phyloP scores from a whole-genome alignment of 2,888 invertebrate genomes.

The Keiferia lycopersicella region DNA sequence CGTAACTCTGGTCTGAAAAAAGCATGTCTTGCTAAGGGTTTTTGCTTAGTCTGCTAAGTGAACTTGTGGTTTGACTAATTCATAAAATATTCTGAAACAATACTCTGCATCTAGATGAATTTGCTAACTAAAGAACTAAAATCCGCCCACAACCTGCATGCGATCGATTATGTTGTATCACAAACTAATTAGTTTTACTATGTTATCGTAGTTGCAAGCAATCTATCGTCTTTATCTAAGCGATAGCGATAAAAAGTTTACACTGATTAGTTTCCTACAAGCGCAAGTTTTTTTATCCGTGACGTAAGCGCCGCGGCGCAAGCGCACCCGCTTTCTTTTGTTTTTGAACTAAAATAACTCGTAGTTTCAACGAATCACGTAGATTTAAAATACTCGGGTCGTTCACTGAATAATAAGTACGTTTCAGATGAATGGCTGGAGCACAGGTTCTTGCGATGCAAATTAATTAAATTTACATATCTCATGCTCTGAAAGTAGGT shows the following conservation, averaged over 20 bases:
- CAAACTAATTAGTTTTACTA: conserved; percentile 18
- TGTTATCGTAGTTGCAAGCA: conserved; percentile 28
- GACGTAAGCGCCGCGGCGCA: conserved; percentile 2
- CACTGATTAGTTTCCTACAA: conserved; percentile 20
- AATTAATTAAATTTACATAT: conserved; percentile 3
- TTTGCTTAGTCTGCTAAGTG: too few species aligned
- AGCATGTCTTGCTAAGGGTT: too few species aligned
- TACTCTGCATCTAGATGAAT: too few species aligned
- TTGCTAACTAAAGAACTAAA: background rate
- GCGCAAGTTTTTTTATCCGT: conserved; percentile 10
- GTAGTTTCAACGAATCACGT: conserved; percentile 1
- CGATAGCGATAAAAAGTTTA: conserved; percentile 25
- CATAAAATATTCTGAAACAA: too few species aligned
- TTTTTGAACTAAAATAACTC: conserved; percentile 17
- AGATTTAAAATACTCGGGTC: background rate
- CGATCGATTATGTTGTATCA: conserved; percentile 5
- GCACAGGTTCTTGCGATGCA: background rate
- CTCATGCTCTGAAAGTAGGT: too few species aligned
- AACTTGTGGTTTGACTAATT: too few species aligned
- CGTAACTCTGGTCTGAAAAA: too few species aligned
- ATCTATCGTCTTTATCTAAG: conserved; percentile 25
- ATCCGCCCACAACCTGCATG: background rate
- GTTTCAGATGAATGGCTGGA: conserved; percentile 1
- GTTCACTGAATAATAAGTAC: background rate
- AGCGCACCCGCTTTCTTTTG: conserved; percentile 15